A percentile compares a stretch with the other conserved stretches of the same genome.
These are phyloP conservation scores for Euura saliciscinereae DNA, from an alignment of 1,140 invertebrate genomes.

Conservation along the genomic window DNA sequence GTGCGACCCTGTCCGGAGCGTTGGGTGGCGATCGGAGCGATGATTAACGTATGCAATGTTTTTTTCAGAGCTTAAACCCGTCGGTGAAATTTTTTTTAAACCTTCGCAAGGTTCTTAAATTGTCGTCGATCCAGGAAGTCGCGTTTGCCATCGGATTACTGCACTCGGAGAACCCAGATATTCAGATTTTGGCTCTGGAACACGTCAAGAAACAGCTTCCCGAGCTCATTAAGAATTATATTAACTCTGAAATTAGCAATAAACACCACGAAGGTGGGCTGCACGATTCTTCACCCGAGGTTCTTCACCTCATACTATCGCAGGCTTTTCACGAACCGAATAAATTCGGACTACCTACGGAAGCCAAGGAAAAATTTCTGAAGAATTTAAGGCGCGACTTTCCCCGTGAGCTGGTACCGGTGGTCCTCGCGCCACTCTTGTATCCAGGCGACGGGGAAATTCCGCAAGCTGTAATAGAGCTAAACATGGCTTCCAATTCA, in stretches of 20 bases:
- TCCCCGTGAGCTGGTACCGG: conserved; percentile 84
- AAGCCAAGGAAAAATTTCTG: conserved; percentile 81
- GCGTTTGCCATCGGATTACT: conserved; percentile 84
- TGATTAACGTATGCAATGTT: conserved; percentile 16
- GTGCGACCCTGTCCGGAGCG: neutral
- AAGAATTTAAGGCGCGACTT: conserved; percentile 84
- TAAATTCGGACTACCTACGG: conserved; percentile 66
- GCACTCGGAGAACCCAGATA: conserved; percentile 78
- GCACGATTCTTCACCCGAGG: conserved; percentile 86
- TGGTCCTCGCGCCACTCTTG: conserved; percentile 84
- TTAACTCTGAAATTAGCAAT: conserved; percentile 74
- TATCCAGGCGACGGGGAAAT: conserved; percentile 81
- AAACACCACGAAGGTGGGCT: conserved; percentile 78
- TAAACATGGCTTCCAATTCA: conserved; percentile 62
- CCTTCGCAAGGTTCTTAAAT: conserved; percentile 81
- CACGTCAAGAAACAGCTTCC: conserved; percentile 84
- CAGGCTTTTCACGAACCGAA: conserved; percentile 63
- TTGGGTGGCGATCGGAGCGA: neutral
- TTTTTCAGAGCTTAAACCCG: conserved; percentile 74
- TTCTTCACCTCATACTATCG: conserved; percentile 82
- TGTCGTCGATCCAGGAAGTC: conserved; percentile 87
- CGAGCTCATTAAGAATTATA: conserved; percentile 83
- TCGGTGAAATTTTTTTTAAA: conserved; percentile 79
- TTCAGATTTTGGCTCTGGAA: conserved; percentile 72
- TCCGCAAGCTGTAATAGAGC: conserved; percentile 66